A percentile compares a stretch with the other conserved stretches of the same genome.
Conservation (phyloP, 2,888 invertebrate species). For the Pseudoips prasinana region DNA sequence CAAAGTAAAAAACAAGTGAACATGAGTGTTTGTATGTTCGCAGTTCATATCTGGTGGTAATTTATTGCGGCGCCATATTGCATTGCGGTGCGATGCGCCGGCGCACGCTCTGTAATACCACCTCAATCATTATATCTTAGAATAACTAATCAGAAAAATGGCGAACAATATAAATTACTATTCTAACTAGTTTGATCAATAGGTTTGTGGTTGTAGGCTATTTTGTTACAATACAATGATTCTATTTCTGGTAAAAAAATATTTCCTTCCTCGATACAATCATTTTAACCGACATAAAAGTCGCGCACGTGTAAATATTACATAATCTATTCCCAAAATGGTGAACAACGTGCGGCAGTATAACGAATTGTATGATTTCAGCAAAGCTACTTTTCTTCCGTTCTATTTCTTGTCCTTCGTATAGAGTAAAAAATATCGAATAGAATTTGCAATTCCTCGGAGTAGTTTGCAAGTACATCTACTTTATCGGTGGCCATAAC, state of each 20-base stretch:
- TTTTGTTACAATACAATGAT: no score
- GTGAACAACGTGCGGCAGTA: no score
- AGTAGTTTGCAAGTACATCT: constrained; percentile 42
- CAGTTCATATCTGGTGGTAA: constrained; percentile 48
- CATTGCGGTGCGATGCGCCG: constrained; percentile 31
- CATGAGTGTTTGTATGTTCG: constrained; percentile 39
- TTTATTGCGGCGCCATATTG: constrained; percentile 50
- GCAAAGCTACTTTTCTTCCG: no score
- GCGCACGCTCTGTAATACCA: constrained; percentile 27
- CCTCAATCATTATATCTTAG: constrained; percentile 29
- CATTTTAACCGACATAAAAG: constrained; percentile 9
- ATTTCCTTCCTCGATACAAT: constrained; percentile 23
- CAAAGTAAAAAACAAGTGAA: constrained; percentile 34
- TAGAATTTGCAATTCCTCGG: constrained; percentile 47
- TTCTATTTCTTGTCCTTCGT: constrained; percentile 4
- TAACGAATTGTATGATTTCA: no score
- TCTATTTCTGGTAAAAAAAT: constrained; percentile 13
- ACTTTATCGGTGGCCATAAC: constrained; percentile 58
- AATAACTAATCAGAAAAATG: constrained; percentile 23
- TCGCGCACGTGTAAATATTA: constrained; percentile 13
- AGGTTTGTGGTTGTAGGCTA: no score
- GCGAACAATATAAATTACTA: no score
- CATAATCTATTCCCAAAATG: constrained; percentile 12
- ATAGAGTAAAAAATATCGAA: constrained; percentile 34
- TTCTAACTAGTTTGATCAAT: no score